Evolutionary conservation across 1,140 invertebrate species (phyloP), one percentile per base, ranked within the genome.

Genomic region (Coelopa frigida): DNA sequence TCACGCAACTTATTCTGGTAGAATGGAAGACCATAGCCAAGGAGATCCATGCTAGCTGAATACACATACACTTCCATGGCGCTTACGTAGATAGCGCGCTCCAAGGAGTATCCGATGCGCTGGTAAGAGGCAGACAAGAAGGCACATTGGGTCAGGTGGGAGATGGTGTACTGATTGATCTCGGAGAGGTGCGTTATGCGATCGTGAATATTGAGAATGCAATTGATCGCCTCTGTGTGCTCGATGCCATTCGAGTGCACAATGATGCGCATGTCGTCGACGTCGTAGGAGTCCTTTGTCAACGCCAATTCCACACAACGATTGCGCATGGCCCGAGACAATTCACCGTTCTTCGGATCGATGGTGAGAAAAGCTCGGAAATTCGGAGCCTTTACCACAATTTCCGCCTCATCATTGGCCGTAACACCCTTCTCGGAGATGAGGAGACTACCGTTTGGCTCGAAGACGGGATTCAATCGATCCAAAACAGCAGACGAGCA

Each of bases 271-370:
- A 77, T 54, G 59, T 85, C 83, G 17, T 68, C 48, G 18, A 50
- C 14, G n/a, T 57, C 63, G 38, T 71, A 66, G n/a, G 68, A 60
- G 10, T 72, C 57, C 5, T 67, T 58, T 0, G 75, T 63, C 32
- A 97, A 68, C 56, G 76, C 94, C 52, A 99, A 86, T 75, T 99
- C 96, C 1, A 98, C 79, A 4, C 94, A 93, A 65, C 96, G 78
- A 67, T 99, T 99, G 48, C 94, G 79, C 95, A 99, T 98, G 1
- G 96, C 95, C 60, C 94, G 79, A 4, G 96, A 99, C 46, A 99
- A 88, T 71, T 96, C 91, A 1, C 94, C 95, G 74, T 90, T 83
- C 56, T 83, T 83, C 1, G 94, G 91, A 75, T 99, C 87, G 81
- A 98, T 92, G 0, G 92, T 86, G 26, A 99, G 78, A 64, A 99